These are phyloP conservation scores for Melieria crassipennis DNA, from an alignment of 2,888 invertebrate genomes.

Conservation along the genomic window DNA sequence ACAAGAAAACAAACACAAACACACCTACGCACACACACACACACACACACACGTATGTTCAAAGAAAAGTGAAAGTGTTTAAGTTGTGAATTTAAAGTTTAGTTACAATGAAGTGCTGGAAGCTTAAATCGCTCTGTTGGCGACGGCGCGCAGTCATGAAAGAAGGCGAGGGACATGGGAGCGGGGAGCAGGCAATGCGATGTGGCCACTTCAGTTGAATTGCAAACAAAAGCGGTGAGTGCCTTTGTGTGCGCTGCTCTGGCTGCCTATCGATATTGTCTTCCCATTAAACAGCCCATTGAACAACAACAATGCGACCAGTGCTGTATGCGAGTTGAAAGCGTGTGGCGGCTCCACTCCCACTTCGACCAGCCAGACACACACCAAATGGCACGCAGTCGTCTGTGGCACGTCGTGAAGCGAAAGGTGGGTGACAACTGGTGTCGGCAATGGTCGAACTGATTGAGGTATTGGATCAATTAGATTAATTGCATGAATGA, in stretches of 20 bases:
- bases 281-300: constrained; percentile 66
- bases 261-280: constrained; percentile 61
- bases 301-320: constrained; percentile 8
- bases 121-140: background rate
- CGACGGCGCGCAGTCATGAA: no score
- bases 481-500: constrained; percentile 26
- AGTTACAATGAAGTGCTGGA: background rate
- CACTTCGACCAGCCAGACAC: no score
- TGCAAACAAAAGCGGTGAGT: constrained; percentile 1
- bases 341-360: background rate
- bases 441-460: constrained; percentile 14
- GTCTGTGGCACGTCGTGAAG: background rate
- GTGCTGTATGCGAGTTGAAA: background rate
- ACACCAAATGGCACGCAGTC: background rate
- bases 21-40: constrained; percentile 16
- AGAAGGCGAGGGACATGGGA: background rate
- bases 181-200: background rate
- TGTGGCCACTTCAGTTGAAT: background rate
- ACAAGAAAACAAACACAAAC: constrained; percentile 56
- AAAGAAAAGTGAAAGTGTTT: constrained; percentile 58
- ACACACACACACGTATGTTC: constrained; percentile 27
- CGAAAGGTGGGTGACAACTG: no score
- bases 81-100: constrained; percentile 47
- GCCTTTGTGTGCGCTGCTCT: background rate
- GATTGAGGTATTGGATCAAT: constrained; percentile 30